phyloP scores from a whole-genome alignment of 2,888 invertebrate species.

The Pherbina coryleti region DNA sequence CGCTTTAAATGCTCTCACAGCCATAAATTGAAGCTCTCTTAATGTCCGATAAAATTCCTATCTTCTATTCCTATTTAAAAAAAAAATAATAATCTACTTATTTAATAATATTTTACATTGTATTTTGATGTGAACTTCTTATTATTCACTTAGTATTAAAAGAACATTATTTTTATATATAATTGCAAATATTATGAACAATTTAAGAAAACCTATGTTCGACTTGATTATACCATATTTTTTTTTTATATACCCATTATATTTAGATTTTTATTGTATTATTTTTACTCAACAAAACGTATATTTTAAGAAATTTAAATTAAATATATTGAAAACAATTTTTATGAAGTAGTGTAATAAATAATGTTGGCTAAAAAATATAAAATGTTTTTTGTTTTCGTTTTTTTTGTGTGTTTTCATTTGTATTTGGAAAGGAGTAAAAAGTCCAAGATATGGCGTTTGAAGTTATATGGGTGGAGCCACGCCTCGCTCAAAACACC shows the following conservation, averaged over 20 bases:
- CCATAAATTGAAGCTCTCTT: conserved; percentile 13
- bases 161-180: background rate
- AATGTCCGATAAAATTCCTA: conserved; percentile 13
- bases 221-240: background rate
- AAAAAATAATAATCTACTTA: background rate
- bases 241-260: conserved; percentile 23
- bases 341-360: conserved; percentile 45
- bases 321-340: conserved; percentile 32
- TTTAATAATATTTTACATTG: conserved; percentile 8
- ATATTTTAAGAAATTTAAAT: conserved; percentile 33
- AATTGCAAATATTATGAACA: conserved; percentile 2
- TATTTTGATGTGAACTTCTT: background rate
- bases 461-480: too few relatives aligned
- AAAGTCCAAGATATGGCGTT: too few relatives aligned
- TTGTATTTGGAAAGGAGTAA: too few relatives aligned
- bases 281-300: conserved; percentile 36
- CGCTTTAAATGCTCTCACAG: background rate
- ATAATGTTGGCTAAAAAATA: conserved; percentile 43
- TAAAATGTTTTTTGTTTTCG: conserved; percentile 17
- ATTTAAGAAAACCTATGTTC: background rate
- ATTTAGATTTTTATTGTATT: conserved; percentile 37
- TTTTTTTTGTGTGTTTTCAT: too few relatives aligned
- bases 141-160: background rate
- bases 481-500: too few relatives aligned
- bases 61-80: background rate